Evolutionary conservation across 2,797 vertebrate species (phyloP), one percentile per base, ranked within the genome.

Genomic region (Sphaeramia orbicularis): DNA sequence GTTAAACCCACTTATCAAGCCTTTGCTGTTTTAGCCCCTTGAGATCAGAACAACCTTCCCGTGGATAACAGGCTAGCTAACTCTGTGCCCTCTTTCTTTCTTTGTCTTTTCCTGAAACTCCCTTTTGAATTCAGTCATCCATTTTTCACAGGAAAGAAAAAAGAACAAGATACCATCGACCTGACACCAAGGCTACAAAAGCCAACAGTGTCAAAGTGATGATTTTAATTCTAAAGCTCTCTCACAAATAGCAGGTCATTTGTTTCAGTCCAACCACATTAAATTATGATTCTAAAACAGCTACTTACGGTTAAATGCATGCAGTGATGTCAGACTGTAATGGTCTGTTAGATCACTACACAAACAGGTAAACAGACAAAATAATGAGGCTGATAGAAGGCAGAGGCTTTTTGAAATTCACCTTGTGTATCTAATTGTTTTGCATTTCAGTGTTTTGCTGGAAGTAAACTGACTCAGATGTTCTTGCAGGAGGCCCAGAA

Each of bases 1-100:
- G 85, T 86, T 86, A 76, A 83, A 76, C 65, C 72, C 77, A 74
- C 64, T 79, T 70, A 83, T 73, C 78, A 63, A 69, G 58, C 35
- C 65, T 52, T 42, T 65, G 71, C 49, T 69, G 48, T 64, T 57
- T 10, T 55, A 76, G 44, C 35, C 74, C 58, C 60, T 0, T 3
- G 69, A 76, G 80, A 80, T 73, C 59, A 38, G 41, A 71, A 81
- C 69, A 74, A 65, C 73, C 68, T 79, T 78, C 63, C 63, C 38
- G 37, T 57, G 45, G 40, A 72, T 71, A 72, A 80, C 55, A 71
- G 40, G 35, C 68, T n/a, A 27, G 13, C 19, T 37, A 65, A 64
- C 61, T 76, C 15, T n/a, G 14, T 73, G 42, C 57, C 60, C 50
- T 70, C 43, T 24, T 65, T 70, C 30, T 32, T 32, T 32, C 30